Percentiles rank a stretch among this genome's conserved stretches.
These are phyloP conservation scores for Conchocele bisecta DNA, from an alignment of 2,888 invertebrate species.

Conservation along the genomic window DNA sequence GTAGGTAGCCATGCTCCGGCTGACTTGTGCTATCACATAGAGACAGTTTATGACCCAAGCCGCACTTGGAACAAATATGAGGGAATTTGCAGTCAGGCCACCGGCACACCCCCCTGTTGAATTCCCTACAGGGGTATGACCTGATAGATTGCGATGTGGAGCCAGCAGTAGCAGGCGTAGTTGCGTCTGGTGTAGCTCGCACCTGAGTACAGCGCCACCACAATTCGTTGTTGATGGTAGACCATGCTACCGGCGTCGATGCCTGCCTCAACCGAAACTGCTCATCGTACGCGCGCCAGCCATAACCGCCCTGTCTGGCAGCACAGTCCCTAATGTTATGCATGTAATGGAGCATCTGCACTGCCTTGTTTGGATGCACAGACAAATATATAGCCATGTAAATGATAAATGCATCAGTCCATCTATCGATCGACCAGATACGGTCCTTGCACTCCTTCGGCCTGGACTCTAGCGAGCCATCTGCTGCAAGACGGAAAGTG, in stretches of 20 bases:
- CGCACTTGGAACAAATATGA: slow-evolving; percentile 20
- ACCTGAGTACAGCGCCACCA: slow-evolving; percentile 27
- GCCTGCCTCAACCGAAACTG: slow-evolving; percentile 35
- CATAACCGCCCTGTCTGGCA: slow-evolving; percentile 1
- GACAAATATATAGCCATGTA: slow-evolving; percentile 13
- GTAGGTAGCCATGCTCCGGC: too few species aligned
- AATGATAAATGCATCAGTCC: slow-evolving; percentile 44
- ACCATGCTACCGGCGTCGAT: slow-evolving; percentile 6
- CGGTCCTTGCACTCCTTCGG: slow-evolving; percentile 24
- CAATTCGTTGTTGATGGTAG: slow-evolving; percentile 26
- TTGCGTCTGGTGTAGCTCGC: neutral
- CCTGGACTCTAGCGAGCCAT: slow-evolving; percentile 13
- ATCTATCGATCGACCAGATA: slow-evolving; percentile 24
- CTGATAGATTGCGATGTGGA: too few species aligned
- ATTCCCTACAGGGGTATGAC: neutral
- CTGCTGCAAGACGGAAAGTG: neutral
- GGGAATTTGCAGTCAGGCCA: slow-evolving; percentile 1
- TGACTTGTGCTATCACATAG: too few species aligned
- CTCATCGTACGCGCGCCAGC: slow-evolving; percentile 42
- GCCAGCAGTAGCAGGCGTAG: neutral
- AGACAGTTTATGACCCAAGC: too few species aligned
- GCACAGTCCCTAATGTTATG: slow-evolving; percentile 32
- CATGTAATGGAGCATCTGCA: slow-evolving; percentile 31
- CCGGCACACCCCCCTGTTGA: neutral
- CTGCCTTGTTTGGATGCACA: slow-evolving; percentile 10